A percentile compares a stretch with the other conserved stretches of the same genome.
Evolutionary conservation across 2,797 vertebrate genomes (phyloP).

Genomic region (Rhincodon typus): DNA sequence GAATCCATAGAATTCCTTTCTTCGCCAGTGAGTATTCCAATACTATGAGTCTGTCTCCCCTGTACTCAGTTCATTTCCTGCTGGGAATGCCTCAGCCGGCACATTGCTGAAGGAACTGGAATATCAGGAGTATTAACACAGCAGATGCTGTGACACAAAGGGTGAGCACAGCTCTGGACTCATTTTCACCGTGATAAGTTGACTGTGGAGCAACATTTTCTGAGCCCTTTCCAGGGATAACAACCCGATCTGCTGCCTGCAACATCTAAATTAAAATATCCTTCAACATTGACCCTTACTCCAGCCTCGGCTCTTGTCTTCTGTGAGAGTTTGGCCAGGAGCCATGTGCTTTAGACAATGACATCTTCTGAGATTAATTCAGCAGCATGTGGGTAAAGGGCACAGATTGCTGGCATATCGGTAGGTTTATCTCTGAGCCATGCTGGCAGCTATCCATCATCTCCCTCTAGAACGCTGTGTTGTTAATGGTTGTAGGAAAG

Average conservation of each 20-base stretch:
- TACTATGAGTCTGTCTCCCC: neutral
- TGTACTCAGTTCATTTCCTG: slow-evolving; percentile 1
- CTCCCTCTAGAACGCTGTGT: neutral
- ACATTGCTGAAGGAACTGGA: neutral
- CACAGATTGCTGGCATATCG: neutral
- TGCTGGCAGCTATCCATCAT: neutral
- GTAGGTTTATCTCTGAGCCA: neutral
- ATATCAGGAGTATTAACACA: neutral
- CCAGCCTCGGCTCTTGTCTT: neutral
- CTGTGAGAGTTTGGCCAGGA: neutral
- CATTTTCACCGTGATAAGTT: neutral
- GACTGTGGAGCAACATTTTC: neutral
- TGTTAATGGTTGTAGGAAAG: neutral
- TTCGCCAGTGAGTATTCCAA: neutral
- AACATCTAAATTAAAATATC: neutral
- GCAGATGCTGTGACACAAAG: neutral
- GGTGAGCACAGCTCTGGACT: neutral
- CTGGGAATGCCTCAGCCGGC: neutral
- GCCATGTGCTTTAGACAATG: neutral
- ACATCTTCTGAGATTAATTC: neutral
- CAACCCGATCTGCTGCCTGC: neutral
- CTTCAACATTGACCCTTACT: neutral
- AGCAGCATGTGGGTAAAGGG: neutral
- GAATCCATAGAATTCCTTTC: slow-evolving; percentile 24
- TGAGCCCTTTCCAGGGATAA: neutral